phyloP scores from a whole-genome alignment of 2,888 invertebrate species.

The Trisateles emortualis region DNA sequence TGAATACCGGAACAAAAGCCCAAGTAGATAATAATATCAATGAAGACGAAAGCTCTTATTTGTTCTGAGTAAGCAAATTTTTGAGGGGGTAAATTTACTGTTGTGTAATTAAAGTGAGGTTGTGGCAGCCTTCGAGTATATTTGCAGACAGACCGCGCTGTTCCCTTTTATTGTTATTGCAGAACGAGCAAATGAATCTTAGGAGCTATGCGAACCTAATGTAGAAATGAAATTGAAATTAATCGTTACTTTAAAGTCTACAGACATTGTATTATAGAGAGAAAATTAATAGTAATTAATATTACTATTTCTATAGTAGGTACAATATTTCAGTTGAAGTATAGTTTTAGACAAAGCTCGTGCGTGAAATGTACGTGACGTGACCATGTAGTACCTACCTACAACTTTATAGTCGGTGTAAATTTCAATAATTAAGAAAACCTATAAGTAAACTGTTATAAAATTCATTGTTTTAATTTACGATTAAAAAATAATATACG shows the following conservation, averaged over 20 bases:
- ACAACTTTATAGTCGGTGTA: too few species aligned
- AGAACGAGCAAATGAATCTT: slow-evolving; percentile 39
- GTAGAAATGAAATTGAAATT: slow-evolving; percentile 31
- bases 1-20: not conserved
- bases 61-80: slow-evolving; percentile 31
- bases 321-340: too few species aligned
- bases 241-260: slow-evolving; percentile 15
- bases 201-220: slow-evolving; percentile 25
- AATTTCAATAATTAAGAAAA: too few species aligned
- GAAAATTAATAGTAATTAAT: too few species aligned
- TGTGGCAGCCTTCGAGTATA: slow-evolving; percentile 50
- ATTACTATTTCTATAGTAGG: too few species aligned
- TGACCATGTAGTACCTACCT: too few species aligned
- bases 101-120: slow-evolving; percentile 53
- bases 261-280: not conserved
- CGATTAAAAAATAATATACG: too few species aligned
- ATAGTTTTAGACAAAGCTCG: too few species aligned
- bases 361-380: too few species aligned
- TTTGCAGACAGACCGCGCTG: slow-evolving; percentile 54
- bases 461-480: too few species aligned
- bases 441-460: too few species aligned
- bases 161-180: slow-evolving; percentile 64
- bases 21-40: not conserved
- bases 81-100: slow-evolving; percentile 48
- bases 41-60: slow-evolving; percentile 9